These are phyloP conservation scores for Archegozetes longisetosus DNA, from an alignment of 1,140 invertebrate species.

Conservation along the genomic window DNA sequence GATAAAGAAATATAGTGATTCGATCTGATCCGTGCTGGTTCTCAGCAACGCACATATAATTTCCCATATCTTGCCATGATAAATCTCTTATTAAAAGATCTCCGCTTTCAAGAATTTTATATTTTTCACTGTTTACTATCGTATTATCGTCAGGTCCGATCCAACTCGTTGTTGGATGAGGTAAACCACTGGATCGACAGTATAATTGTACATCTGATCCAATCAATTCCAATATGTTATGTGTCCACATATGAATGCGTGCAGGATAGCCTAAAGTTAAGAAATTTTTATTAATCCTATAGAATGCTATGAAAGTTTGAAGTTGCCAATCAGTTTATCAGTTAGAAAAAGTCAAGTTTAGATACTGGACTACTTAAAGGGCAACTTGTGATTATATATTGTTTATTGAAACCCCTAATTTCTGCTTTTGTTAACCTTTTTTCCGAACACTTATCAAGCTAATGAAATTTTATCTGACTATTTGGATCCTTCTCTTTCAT, in stretches of 20 bases:
- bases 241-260: constrained; percentile 32
- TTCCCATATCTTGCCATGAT: constrained; percentile 60
- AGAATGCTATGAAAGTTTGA: background rate
- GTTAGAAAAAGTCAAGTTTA: background rate
- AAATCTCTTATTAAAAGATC: constrained; percentile 50
- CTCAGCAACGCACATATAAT: constrained; percentile 51
- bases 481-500: no score
- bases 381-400: background rate
- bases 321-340: background rate
- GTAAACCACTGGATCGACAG: constrained; percentile 47
- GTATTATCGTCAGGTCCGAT: constrained; percentile 37
- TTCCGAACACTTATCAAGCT: background rate
- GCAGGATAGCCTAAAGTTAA: constrained; percentile 29
- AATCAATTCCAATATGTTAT: constrained; percentile 32
- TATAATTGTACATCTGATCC: constrained; percentile 47
- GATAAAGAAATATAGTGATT: constrained; percentile 53
- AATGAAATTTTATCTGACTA: no score
- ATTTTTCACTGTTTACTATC: constrained; percentile 10
- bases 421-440: background rate
- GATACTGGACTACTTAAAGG: background rate
- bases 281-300: no score
- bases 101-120: constrained; percentile 46
- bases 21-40: constrained; percentile 46
- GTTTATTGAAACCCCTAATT: background rate
- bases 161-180: constrained; percentile 47